Percentiles rank a stretch among this genome's conserved stretches.
Evolutionary conservation across 2,888 invertebrate genomes (phyloP).

Genomic region (Trilocha varians): DNA sequence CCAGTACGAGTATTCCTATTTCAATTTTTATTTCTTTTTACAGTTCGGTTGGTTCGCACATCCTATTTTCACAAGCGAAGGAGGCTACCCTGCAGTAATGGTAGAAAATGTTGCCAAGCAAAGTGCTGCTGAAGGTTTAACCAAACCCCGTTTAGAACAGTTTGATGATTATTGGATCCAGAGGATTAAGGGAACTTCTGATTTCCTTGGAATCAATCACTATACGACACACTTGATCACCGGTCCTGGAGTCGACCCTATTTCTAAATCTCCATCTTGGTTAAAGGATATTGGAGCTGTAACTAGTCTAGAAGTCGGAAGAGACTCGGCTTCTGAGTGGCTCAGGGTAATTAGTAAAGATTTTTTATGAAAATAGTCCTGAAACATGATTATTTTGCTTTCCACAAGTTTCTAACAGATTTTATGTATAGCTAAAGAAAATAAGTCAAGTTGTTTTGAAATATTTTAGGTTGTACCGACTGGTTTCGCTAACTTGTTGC

Average conservation of each 20-base stretch:
- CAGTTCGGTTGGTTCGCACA: slow-evolving; percentile 73
- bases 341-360: slow-evolving; percentile 38
- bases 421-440: too few relatives aligned
- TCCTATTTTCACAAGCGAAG: slow-evolving; percentile 63
- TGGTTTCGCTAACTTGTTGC: slow-evolving; percentile 73
- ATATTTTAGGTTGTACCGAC: slow-evolving; percentile 65
- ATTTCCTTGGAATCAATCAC: slow-evolving; percentile 66
- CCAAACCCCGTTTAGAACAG: slow-evolving; percentile 53
- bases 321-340: slow-evolving; percentile 65
- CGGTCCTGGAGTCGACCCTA: slow-evolving; percentile 52
- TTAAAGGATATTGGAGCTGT: slow-evolving; percentile 63
- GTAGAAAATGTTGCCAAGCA: slow-evolving; percentile 54
- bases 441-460: too few relatives aligned
- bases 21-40: slow-evolving; percentile 9
- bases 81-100: slow-evolving; percentile 66
- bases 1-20: not conserved
- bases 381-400: too few relatives aligned
- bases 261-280: slow-evolving; percentile 63
- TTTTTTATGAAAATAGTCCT: not conserved
- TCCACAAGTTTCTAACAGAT: too few relatives aligned
- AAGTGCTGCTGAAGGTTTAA: slow-evolving; percentile 53
- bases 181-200: slow-evolving; percentile 63
- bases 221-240: slow-evolving; percentile 63
- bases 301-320: slow-evolving; percentile 57
- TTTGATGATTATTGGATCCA: slow-evolving; percentile 60